Conservation (phyloP, 2,888 invertebrate species). For the Neocrepidodera transversa region DNA sequence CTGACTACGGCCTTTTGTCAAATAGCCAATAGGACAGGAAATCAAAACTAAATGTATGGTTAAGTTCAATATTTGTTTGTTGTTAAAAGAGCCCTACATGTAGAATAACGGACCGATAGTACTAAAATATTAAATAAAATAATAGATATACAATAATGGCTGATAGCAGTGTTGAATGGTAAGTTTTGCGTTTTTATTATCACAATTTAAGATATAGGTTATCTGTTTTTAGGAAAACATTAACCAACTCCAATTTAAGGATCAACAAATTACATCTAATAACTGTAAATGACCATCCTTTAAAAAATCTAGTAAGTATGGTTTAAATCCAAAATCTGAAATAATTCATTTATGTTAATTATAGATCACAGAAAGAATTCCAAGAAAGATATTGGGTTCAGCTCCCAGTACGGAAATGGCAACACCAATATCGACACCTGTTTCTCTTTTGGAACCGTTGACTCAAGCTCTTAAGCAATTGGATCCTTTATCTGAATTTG, state of each 20-base stretch:
- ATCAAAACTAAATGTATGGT: too few species aligned
- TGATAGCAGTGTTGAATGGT: constrained; percentile 14
- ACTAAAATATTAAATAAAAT: too few species aligned
- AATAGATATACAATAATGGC: not conserved
- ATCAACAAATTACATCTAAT: constrained; percentile 23
- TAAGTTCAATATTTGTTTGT: too few species aligned
- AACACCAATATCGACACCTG: constrained; percentile 58
- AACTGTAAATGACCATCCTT: constrained; percentile 63
- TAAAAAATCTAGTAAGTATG: constrained; percentile 63
- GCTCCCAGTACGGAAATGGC: constrained; percentile 63
- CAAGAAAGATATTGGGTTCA: constrained; percentile 62
- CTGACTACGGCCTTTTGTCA: too few species aligned
- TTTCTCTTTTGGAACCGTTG: constrained; percentile 63
- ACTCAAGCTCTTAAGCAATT: constrained; percentile 70
- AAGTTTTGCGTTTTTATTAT: not conserved
- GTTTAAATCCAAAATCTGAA: not conserved
- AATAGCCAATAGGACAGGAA: too few species aligned
- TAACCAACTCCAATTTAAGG: constrained; percentile 35
- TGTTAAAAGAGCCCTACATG: too few species aligned
- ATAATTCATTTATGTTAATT: constrained; percentile 21
- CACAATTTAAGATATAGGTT: too few species aligned
- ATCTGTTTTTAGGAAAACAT: constrained; percentile 45
- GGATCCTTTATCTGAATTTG: constrained; percentile 78
- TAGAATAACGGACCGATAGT: too few species aligned
- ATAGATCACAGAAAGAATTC: constrained; percentile 66